Conservation (phyloP, 1,140 invertebrate genomes). For the Cepaea nemoralis region DNA sequence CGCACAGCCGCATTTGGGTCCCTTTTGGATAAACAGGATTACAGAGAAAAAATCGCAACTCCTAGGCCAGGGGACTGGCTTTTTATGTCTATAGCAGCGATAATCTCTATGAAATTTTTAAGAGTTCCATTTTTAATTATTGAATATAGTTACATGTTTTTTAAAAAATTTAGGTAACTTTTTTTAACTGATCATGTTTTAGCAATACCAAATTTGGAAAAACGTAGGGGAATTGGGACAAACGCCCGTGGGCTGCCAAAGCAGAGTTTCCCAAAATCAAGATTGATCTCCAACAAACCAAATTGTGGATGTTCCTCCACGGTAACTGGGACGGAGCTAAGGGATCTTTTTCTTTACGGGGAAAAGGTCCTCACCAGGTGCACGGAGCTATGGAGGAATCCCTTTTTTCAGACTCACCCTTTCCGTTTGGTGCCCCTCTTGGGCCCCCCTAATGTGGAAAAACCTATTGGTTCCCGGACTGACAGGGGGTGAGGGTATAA, state of each 20-base stretch:
- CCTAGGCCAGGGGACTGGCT: too few relatives aligned
- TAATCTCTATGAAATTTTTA: too few relatives aligned
- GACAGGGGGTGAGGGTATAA: conserved; percentile 77
- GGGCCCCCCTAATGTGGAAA: conserved; percentile 74
- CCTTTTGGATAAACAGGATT: too few relatives aligned
- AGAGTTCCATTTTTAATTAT: too few relatives aligned
- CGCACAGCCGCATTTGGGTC: too few relatives aligned
- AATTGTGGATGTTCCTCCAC: conserved; percentile 76
- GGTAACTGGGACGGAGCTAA: conserved; percentile 82
- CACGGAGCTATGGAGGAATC: conserved; percentile 59
- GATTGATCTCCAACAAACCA: conserved; percentile 68
- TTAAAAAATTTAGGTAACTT: too few relatives aligned
- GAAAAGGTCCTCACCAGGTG: conserved; percentile 77
- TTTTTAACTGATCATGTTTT: not conserved
- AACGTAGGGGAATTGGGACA: conserved; percentile 84
- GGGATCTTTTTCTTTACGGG: conserved; percentile 85
- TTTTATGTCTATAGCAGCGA: too few relatives aligned
- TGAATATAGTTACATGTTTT: too few relatives aligned
- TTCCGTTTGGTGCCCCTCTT: conserved; percentile 62
- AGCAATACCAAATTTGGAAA: conserved; percentile 60
- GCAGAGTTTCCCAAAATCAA: conserved; percentile 78
- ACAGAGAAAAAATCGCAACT: too few relatives aligned
- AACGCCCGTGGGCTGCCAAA: conserved; percentile 80
- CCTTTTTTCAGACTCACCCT: conserved; percentile 65
- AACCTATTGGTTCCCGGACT: conserved; percentile 83